Evolutionary conservation across 2,888 invertebrate genomes (phyloP), one percentile per base, ranked within the genome.

Genomic region (Leucoptera coffeella): DNA sequence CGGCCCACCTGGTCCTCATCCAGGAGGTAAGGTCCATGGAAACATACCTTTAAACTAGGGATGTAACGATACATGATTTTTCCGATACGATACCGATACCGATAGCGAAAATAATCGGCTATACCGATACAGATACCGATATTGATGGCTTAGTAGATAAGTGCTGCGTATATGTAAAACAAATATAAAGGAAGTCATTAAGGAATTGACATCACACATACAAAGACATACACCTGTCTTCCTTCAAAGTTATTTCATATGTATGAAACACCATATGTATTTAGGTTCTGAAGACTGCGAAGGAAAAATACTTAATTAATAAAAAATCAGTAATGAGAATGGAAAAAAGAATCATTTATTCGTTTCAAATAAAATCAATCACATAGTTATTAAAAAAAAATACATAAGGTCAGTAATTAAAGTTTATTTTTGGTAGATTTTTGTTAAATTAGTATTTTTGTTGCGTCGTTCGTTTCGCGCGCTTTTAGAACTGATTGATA

Each of bases 1-100:
- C 14, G 76, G 77, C 27, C 75, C 77, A 21, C 74, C 75, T 38
- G 76, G 76, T 38, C 73, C 75, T 1, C 77, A 77, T 36, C 72
- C 72, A 33, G 77, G 74, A 58, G 76, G 69, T 71, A 59, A 43
- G 19, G n/a, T n/a, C n/a, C n/a, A n/a, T n/a, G n/a, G n/a, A n/a
- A n/a, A n/a, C n/a, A n/a, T n/a, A n/a, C n/a, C n/a, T n/a, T n/a
- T n/a, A 13, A 12, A 13, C 13, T 27, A 27, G 22, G 21, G 26
- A 26, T 26, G 26, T 19, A 26, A 26, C 26, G 26, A 26, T 26
- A 26, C 26, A 26, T 26, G 19, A 26, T 19, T 19, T 26, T 15
- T 19, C 26, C 26, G 26, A 26, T 26, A 26, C 26, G 26, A 20
- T 26, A 26, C 25, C 25, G 25, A 25, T 25, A 25, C 17, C 20